phyloP scores from a whole-genome alignment of 2,888 invertebrate species.

The Pyralis farinalis region DNA sequence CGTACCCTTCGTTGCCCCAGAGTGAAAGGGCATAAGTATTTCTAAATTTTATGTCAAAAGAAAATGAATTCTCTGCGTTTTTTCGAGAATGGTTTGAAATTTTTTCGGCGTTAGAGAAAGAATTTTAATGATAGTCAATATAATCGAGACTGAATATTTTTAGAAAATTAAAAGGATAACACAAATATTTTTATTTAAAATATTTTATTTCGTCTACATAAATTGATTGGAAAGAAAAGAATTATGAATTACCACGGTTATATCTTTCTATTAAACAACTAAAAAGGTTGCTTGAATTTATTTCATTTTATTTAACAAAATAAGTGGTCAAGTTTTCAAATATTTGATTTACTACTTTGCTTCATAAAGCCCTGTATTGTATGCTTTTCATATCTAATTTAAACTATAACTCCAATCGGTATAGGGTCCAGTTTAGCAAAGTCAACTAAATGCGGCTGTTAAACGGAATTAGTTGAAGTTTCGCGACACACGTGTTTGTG shows the following conservation, averaged over 20 bases:
- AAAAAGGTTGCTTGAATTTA: too few species aligned
- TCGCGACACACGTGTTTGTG: constrained; percentile 55
- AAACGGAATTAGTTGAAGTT: constrained; percentile 48
- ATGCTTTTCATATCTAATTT: constrained; percentile 19
- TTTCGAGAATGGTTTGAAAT: neutral
- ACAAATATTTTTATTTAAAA: too few species aligned
- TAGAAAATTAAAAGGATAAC: too few species aligned
- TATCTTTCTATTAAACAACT: too few species aligned
- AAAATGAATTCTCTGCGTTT: constrained; percentile 5
- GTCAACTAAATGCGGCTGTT: constrained; percentile 27
- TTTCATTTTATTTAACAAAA: too few species aligned
- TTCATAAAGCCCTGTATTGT: constrained; percentile 18
- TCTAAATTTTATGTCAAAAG: constrained; percentile 6
- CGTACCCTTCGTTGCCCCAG: constrained; percentile 28
- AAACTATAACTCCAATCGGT: constrained; percentile 14
- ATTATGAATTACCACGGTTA: too few species aligned
- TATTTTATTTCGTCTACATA: too few species aligned
- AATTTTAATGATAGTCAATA: too few species aligned
- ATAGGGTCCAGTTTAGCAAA: constrained; percentile 29
- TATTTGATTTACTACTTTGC: constrained; percentile 35
- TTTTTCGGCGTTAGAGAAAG: neutral
- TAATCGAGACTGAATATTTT: too few species aligned
- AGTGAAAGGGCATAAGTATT: constrained; percentile 7
- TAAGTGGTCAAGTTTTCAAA: constrained; percentile 16
- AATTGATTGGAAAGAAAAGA: too few species aligned